Evolutionary conservation across 2,797 vertebrate genomes (phyloP).

Genomic region (Girardinus metallicus): DNA sequence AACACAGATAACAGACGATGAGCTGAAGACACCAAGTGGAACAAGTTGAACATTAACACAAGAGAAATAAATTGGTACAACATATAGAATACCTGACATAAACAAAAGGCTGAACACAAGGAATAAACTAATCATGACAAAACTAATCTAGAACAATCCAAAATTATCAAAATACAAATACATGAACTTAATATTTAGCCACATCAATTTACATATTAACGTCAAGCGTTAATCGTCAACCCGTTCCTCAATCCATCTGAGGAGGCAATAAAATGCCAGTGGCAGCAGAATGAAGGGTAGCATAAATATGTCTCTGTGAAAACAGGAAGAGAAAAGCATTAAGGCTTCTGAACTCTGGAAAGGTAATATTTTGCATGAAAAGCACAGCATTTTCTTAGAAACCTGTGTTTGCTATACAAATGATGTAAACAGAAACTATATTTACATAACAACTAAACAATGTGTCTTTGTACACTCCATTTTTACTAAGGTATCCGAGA

Average conservation of each 20-base stretch:
- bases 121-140: background rate
- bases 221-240: background rate
- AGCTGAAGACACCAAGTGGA: background rate
- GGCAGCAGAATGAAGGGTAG: background rate
- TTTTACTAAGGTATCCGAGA: slow-evolving; percentile 3
- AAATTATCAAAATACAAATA: background rate
- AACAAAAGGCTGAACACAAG: background rate
- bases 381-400: background rate
- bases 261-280: background rate
- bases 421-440: slow-evolving; percentile 6
- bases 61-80: background rate
- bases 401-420: background rate
- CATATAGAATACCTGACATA: background rate
- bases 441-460: background rate
- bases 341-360: background rate
- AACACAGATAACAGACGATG: background rate
- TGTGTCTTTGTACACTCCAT: background rate
- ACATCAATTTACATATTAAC: background rate
- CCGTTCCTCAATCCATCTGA: background rate
- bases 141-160: background rate
- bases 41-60: background rate
- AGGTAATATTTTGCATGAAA: background rate
- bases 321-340: background rate
- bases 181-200: background rate
- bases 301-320: background rate